These are phyloP conservation scores for Colletes gigas DNA, from an alignment of 1,140 invertebrate species.

Conservation along the genomic window DNA sequence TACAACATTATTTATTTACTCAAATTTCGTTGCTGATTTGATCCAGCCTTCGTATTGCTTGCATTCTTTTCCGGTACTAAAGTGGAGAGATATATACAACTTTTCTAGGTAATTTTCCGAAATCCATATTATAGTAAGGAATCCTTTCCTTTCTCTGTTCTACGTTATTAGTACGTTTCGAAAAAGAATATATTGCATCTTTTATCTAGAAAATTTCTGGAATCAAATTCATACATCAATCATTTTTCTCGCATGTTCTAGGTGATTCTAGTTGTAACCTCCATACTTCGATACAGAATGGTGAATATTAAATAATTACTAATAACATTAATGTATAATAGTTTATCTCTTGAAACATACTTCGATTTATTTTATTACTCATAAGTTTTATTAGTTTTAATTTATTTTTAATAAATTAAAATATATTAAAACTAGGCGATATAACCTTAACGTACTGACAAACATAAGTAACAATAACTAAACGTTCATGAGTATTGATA, in stretches of 20 bases:
- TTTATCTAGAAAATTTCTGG: slow-evolving; percentile 5
- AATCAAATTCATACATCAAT: neutral
- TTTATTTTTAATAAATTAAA: neutral
- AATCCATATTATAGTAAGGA: slow-evolving; percentile 35
- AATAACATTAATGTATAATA: neutral
- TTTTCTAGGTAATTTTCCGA: neutral
- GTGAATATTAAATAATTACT: slow-evolving; percentile 36
- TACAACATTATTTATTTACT: no score
- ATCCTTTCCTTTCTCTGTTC: slow-evolving; percentile 14
- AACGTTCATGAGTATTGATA: neutral
- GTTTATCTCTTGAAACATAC: neutral
- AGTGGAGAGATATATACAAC: neutral
- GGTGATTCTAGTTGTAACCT: slow-evolving; percentile 11
- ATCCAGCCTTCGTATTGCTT: neutral
- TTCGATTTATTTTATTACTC: neutral
- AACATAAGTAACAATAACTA: neutral
- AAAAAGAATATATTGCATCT: neutral
- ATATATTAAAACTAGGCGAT: neutral
- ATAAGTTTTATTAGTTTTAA: neutral
- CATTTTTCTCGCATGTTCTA: slow-evolving; percentile 40
- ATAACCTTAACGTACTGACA: slow-evolving; percentile 6
- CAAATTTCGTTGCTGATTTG: slow-evolving; percentile 30
- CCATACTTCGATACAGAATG: slow-evolving; percentile 32
- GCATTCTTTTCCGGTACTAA: slow-evolving; percentile 33
- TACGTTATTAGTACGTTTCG: neutral